phyloP scores from a whole-genome alignment of 2,888 invertebrate genomes.

The Cheilosia pagana region DNA sequence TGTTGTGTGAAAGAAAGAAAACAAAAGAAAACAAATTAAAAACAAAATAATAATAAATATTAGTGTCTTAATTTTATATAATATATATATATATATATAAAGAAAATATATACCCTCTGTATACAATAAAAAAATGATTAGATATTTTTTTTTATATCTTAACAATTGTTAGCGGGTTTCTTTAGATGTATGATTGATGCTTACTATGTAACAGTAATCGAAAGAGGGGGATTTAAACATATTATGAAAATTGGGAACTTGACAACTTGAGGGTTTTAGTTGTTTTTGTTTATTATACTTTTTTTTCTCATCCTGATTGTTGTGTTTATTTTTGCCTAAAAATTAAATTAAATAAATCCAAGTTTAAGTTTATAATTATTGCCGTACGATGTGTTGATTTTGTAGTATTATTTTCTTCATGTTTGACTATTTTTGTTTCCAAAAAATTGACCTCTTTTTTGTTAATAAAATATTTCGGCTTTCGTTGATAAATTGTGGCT shows the following conservation, averaged over 20 bases:
- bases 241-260: conserved; percentile 51
- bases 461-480: neutral
- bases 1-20: conserved; percentile 46
- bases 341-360: conserved; percentile 10
- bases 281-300: conserved; percentile 46
- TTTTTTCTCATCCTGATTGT: conserved; percentile 50
- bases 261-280: conserved; percentile 45
- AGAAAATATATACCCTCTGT: conserved; percentile 72
- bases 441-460: neutral
- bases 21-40: conserved; percentile 22
- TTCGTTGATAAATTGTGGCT: neutral
- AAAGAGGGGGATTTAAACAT: conserved; percentile 5
- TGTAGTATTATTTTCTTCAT: neutral
- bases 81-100: conserved; percentile 29
- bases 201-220: conserved; percentile 41
- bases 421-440: conserved; percentile 1
- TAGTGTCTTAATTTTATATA: conserved; percentile 74
- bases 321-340: conserved; percentile 20
- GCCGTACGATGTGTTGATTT: conserved; percentile 4
- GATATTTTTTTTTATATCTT: conserved; percentile 66
- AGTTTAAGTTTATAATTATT: conserved; percentile 19
- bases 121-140: conserved; percentile 57
- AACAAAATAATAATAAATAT: conserved; percentile 53
- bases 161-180: conserved; percentile 64
- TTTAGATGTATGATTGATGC: conserved; percentile 50